Percentiles rank a stretch among this genome's conserved stretches.
Conservation (phyloP, 2,888 invertebrate species). For the Sthenelais limicola region DNA sequence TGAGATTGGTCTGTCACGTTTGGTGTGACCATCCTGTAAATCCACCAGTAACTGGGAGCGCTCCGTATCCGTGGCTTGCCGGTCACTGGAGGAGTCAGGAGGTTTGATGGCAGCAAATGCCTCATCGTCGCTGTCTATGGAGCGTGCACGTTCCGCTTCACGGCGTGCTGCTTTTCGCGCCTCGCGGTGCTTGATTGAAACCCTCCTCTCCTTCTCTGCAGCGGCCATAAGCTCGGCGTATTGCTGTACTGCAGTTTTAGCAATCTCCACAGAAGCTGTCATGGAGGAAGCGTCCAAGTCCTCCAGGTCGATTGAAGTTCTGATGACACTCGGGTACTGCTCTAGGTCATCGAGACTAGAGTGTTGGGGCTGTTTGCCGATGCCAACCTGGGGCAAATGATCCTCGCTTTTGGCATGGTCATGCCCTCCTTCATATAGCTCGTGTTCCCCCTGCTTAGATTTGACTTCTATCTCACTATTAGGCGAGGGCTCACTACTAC, state of each 20-base stretch:
- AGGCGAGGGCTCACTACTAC: background rate
- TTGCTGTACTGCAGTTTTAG: constrained; percentile 51
- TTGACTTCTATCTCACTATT: constrained; percentile 28
- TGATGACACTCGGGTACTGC: constrained; percentile 30
- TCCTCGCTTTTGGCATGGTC: too few relatives aligned
- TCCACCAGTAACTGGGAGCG: constrained; percentile 55
- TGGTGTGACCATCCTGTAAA: constrained; percentile 57
- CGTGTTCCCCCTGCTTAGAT: too few relatives aligned
- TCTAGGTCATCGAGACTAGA: constrained; percentile 19
- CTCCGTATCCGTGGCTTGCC: background rate
- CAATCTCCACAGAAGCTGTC: constrained; percentile 48
- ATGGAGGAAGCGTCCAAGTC: constrained; percentile 33
- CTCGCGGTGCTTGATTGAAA: constrained; percentile 9
- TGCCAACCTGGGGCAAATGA: too few relatives aligned
- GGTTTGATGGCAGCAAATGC: background rate
- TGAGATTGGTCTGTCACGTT: constrained; percentile 65
- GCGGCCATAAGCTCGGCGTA: constrained; percentile 51
- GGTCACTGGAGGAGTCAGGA: background rate
- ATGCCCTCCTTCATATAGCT: too few relatives aligned
- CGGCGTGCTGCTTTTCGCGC: constrained; percentile 5
- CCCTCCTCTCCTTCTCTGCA: constrained; percentile 45
- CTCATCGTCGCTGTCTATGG: constrained; percentile 11
- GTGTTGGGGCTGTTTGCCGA: too few relatives aligned
- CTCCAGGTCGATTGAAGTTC: constrained; percentile 42
- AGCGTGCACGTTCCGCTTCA: constrained; percentile 5